Base-by-base conservation (phyloP, 1,140 invertebrate species). In the Trachelipus rathkii region DNA sequence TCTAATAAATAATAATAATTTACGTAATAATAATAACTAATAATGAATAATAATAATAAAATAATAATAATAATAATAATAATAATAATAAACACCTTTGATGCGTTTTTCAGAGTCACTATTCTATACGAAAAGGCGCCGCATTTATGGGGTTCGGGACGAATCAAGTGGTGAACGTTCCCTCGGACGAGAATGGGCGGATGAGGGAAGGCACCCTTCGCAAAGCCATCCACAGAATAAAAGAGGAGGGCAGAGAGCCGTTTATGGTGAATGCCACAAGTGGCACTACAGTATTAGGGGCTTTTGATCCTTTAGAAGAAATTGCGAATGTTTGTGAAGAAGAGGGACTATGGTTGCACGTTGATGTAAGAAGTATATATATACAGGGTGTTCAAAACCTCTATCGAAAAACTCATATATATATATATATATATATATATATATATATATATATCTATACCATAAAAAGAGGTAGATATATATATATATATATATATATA, bases 201-300 rank as follows among this genome's bases (percentile, higher is more conserved):
- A 96, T 99, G 91, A 24, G 72, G 4, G 74, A 73, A 3, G 53
- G 68, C 15, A 74, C 81, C 0, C 74, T 81, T n/a, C 46, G 44
- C n/a, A 74, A 79, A 66, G 74, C 76, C 13, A 67, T 79, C 7
- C 43, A 44, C n/a, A 71, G 53, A 7, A 76, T 53, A 10, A 67
- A 70, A 44, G 43, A 46, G 13, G 73, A 44, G 10, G 81, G 78
- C n/a, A 69, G 77, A 10, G 76, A 79, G 0, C 95, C 95, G 0
- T 89, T 97, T 80, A 91, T 97, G 89, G 95, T 97, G 0, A 92
- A 91, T 11, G 94, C 94, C 0, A 98, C 95, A 0, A 90, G 93
- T 33, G 96, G 96, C 46, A 94, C 76, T 87, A 95, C 83, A 68
- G 78, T 81, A 73, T 77, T 81, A 67, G 97, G 97, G 3, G 95